Evolutionary conservation across 2,888 invertebrate genomes (phyloP), one percentile per base, ranked within the genome.

Genomic region (Epirrhoe alternata): DNA sequence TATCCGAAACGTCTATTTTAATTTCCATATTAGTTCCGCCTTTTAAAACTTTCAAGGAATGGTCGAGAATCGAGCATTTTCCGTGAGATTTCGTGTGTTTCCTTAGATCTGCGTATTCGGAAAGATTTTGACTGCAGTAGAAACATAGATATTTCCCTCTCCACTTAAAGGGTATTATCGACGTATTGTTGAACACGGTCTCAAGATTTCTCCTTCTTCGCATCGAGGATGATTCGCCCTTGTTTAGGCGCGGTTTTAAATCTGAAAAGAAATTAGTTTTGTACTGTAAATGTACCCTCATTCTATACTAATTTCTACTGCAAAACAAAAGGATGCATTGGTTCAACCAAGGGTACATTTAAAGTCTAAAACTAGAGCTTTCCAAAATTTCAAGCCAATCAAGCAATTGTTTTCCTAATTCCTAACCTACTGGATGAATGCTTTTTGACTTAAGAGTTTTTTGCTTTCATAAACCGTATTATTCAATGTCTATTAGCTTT

Each of bases 271-370:
- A 84, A 85, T 86, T 58, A 55, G 68, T 79, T 74, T 72, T 80
- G 75, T 80, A 89, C 92, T 90, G 77, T 91, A 90, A 92, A 91
- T 90, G 92, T 90, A 92, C 90, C 91, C 87, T 79, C 79, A 75
- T 69, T 50, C 66, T 57, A 53, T 66, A 66, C 63, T 56, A 59
- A 42, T 66, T 72, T 75, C 77, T 78, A 81, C 76, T 66, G 74
- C 67, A 56, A 72, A 70, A 61, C 63, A 62, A 57, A 59, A 54
- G 47, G 8, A 30, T 61, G 51, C 57, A 64, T 62, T 66, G 58
- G 60, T 64, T 64, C 60, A 53, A 68, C 61, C 71, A 59, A 77
- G 87, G 88, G 87, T 87, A 87, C 88, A 85, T 87, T 87, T 86
- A 87, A 83, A 86, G 86, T 86, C 73, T 66, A 69, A 55, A 65